Evolutionary conservation across 2,888 invertebrate species (phyloP).

Genomic region (Cremastobaeus sp.): DNA sequence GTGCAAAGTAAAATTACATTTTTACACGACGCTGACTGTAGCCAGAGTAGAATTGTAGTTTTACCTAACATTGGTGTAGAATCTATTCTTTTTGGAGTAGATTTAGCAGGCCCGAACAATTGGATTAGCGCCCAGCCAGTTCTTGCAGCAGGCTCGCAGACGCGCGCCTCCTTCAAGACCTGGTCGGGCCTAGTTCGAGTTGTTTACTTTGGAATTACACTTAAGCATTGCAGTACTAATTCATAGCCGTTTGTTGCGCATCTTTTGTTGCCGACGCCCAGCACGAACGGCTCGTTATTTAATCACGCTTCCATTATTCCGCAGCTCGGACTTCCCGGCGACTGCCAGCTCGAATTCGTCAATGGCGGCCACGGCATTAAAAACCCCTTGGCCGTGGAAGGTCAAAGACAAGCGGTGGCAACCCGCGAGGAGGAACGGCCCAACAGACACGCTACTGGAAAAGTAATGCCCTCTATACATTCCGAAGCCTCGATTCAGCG

Average conservation of each 20-base stretch:
- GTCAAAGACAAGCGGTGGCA: constrained; percentile 73
- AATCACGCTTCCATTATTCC: constrained; percentile 68
- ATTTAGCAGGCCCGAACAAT: constrained; percentile 9
- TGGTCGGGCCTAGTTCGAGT: constrained; percentile 51
- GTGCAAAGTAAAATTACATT: constrained; percentile 49
- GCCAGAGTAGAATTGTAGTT: constrained; percentile 45
- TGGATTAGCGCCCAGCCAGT: constrained; percentile 15
- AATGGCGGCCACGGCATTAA: constrained; percentile 99
- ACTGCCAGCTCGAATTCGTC: constrained; percentile 94
- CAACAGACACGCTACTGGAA: constrained; percentile 71
- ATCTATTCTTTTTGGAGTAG: constrained; percentile 29
- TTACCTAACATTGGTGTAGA: constrained; percentile 29
- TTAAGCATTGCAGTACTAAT: background rate
- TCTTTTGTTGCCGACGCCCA: no score
- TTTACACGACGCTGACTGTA: constrained; percentile 22
- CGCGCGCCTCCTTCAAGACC: constrained; percentile 36
- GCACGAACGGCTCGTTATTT: no score
- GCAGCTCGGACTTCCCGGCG: constrained; percentile 93
- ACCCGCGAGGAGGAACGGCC: constrained; percentile 83
- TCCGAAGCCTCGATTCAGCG: constrained; percentile 8
- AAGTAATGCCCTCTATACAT: constrained; percentile 66
- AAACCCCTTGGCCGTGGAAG: constrained; percentile 89
- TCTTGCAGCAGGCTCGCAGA: background rate
- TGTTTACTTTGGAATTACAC: constrained; percentile 33
- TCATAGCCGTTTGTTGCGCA: no score